phyloP scores from a whole-genome alignment of 2,888 invertebrate species.

The Netelia fuscicornis region DNA sequence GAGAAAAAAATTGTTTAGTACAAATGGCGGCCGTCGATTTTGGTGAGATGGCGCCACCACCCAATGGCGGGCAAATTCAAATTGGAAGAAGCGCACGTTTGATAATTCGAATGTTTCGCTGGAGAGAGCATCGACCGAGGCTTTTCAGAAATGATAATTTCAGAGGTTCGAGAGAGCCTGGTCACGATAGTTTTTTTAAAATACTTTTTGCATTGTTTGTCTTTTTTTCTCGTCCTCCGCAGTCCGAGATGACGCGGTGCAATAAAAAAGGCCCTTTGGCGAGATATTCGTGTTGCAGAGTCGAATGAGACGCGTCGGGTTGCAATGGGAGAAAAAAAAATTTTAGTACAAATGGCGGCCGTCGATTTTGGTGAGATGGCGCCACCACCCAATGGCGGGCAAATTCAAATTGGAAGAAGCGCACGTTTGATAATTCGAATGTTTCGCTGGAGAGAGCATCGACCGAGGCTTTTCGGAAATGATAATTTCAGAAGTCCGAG shows the following conservation, averaged over 20 bases:
- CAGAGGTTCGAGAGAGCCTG: background rate
- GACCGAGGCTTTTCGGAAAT: no score
- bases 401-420: no score
- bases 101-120: background rate
- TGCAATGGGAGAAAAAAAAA: background rate
- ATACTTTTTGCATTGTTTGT: background rate
- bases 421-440: no score
- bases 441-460: no score
- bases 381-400: background rate
- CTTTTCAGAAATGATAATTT: slow-evolving; percentile 57
- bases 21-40: no score
- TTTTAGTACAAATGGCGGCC: background rate
- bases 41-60: no score
- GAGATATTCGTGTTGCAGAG: background rate
- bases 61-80: no score
- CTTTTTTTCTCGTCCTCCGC: background rate
- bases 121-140: slow-evolving; percentile 20
- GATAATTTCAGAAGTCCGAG: no score
- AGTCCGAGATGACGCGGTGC: background rate
- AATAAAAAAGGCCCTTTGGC: background rate
- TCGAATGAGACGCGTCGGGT: background rate
- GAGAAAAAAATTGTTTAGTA: no score
- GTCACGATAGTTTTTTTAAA: slow-evolving; percentile 3
- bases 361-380: background rate
- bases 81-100: no score